These are phyloP conservation scores for Xylocampa areola DNA, from an alignment of 2,888 invertebrate genomes.

Conservation along the genomic window DNA sequence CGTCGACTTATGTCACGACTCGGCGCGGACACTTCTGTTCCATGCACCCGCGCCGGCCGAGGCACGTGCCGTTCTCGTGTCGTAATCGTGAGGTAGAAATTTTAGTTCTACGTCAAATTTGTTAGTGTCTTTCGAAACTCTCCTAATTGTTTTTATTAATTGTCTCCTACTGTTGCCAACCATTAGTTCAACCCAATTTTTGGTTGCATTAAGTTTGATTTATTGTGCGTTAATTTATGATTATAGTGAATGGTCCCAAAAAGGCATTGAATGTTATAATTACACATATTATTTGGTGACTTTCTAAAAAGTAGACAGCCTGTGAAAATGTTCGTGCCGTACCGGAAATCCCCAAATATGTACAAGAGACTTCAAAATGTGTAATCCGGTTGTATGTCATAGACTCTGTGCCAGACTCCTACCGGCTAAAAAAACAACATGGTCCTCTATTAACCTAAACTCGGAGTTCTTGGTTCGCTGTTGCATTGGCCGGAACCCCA, in stretches of 20 bases:
- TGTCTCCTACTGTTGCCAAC: not conserved
- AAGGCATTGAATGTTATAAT: constrained; percentile 11
- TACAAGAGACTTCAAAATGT: too few species aligned
- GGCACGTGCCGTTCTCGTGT: constrained; percentile 74
- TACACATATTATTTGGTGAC: constrained; percentile 27
- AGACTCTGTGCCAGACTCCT: too few species aligned
- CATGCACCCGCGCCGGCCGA: constrained; percentile 59
- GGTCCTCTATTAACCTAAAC: too few species aligned
- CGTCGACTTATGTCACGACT: constrained; percentile 85
- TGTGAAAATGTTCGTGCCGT: constrained; percentile 22
- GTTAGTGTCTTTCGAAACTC: constrained; percentile 22
- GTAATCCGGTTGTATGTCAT: too few species aligned
- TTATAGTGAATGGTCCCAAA: constrained; percentile 22
- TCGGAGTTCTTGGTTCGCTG: too few species aligned
- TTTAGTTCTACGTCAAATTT: constrained; percentile 36
- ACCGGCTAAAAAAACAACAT: too few species aligned
- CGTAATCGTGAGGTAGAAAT: constrained; percentile 58
- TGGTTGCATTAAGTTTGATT: constrained; percentile 23
- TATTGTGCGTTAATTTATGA: constrained; percentile 21
- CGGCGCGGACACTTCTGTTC: constrained; percentile 84
- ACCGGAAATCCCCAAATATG: not conserved
- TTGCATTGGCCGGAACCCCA: too few species aligned
- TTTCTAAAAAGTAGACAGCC: constrained; percentile 42
- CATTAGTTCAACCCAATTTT: constrained; percentile 12
- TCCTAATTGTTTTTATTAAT: constrained; percentile 24